Base-by-base conservation (phyloP, 1,140 invertebrate species). In the Heliconius congener region DNA sequence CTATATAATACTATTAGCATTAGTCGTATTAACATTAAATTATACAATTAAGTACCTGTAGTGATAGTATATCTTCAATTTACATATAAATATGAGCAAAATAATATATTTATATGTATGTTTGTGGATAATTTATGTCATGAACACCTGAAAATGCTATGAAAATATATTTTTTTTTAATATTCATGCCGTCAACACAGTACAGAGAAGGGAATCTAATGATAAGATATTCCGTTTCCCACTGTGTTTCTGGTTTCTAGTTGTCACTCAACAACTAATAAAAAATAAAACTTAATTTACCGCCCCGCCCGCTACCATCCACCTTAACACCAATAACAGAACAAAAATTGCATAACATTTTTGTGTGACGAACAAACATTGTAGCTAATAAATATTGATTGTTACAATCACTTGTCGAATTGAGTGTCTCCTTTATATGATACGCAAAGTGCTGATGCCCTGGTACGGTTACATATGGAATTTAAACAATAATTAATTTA, bases 391-490 rank as follows among this genome's bases (percentile, higher is more conserved):
- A 78, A 73, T 70, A 37, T 50, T 74, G 77, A 79, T 79, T 79
- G 77, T 19, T 4, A 74, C 73, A 79, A 79, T 79, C 37, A 79
- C 77, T 79, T 74, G 77, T 79, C 77, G 55, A 79, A 74, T 73
- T 78, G 77, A 78, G n/a, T 74, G 18, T 18, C 11, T 9, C 19
- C 6, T 34, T 2, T 34, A 23, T n/a, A 50, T 46, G 77, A 78
- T 78, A 74, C 73, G 77, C 30, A 60, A 78, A 78, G 34, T 46
- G 74, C 16, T 30, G 74, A 60, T 37, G 74, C 30, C 27, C 70
- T 27, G 70, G 8, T 72, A 39, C 30, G 13, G 18, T 42, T 27
- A 19, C 71, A 72, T n/a, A 42, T 39, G 30, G 71, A 39, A 72
- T 72, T 72, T 27, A 66, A 13, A 30, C 27, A 66, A 66, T 30